phyloP scores from a whole-genome alignment of 2,113 vertebrate genomes.

The Acanthisitta chloris region DNA sequence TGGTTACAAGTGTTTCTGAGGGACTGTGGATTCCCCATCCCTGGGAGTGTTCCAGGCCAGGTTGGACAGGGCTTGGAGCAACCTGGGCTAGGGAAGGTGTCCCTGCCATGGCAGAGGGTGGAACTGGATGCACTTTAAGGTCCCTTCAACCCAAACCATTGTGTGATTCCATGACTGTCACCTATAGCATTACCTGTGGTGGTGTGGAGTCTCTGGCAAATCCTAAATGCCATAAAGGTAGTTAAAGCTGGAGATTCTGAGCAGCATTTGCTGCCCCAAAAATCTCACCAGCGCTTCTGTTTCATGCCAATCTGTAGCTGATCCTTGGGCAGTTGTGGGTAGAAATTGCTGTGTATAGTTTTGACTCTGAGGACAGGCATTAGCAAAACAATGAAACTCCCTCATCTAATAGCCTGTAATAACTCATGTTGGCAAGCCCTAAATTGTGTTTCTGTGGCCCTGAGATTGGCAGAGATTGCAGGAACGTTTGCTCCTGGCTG shows the following conservation, averaged over 20 bases:
- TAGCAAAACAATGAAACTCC: background rate
- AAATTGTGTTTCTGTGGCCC: background rate
- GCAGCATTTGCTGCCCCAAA: background rate
- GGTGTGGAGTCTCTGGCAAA: background rate
- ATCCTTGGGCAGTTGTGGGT: no score
- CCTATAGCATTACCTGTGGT: background rate
- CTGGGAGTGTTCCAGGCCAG: background rate
- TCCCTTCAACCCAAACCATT: background rate
- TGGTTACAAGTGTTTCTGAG: background rate
- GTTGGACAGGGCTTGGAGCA: background rate
- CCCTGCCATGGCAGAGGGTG: background rate
- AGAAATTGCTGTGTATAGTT: background rate
- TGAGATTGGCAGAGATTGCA: background rate
- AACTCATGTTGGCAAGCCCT: background rate
- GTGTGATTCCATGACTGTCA: background rate
- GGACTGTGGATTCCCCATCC: background rate
- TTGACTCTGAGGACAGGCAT: background rate
- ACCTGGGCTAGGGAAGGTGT: background rate
- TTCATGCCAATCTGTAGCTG: fast-evolving
- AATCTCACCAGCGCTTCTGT: background rate
- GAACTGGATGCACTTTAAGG: background rate
- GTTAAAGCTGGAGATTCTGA: background rate
- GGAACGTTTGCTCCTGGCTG: background rate
- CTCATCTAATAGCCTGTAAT: background rate
- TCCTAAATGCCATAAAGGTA: background rate